phyloP scores from a whole-genome alignment of 2,113 vertebrate genomes.

The Dunckerocampus dactyliophorus region DNA sequence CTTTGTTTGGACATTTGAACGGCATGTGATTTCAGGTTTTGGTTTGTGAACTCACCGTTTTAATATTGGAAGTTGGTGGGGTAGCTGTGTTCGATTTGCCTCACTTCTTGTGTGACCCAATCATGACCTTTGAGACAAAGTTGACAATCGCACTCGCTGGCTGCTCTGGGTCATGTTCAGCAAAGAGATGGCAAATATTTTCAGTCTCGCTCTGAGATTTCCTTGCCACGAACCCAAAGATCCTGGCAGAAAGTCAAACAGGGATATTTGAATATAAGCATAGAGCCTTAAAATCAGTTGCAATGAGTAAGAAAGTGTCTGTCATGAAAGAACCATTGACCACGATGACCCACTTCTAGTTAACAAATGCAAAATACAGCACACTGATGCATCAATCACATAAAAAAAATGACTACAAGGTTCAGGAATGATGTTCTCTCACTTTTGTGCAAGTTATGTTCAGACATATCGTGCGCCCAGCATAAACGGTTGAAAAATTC shows the following conservation, averaged over 20 bases:
- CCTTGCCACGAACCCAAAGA: constrained; percentile 90
- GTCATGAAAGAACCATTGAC: too few species aligned
- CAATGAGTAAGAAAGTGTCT: not conserved
- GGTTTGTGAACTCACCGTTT: not conserved
- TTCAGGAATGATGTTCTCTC: too few species aligned
- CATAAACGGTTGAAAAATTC: too few species aligned
- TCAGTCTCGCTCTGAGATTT: constrained; percentile 87
- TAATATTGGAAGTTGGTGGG: not conserved
- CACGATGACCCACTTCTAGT: too few species aligned
- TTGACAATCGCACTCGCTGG: constrained; percentile 95
- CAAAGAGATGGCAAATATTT: constrained; percentile 92
- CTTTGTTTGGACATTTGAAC: not conserved
- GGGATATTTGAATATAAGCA: not conserved
- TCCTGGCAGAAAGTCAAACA: constrained; percentile 60
- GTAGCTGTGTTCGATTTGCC: not conserved
- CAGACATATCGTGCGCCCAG: too few species aligned
- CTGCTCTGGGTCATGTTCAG: constrained; percentile 92
- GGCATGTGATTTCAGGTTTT: not conserved
- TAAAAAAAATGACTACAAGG: too few species aligned
- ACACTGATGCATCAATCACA: too few species aligned
- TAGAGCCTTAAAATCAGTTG: not conserved
- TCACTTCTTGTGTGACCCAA: constrained; percentile 85
- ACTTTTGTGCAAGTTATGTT: too few species aligned
- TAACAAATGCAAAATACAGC: too few species aligned
- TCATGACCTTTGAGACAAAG: constrained; percentile 98